These are phyloP conservation scores for Onthophagus sagittarius DNA, from an alignment of 2,888 invertebrate species.

Conservation along the genomic window DNA sequence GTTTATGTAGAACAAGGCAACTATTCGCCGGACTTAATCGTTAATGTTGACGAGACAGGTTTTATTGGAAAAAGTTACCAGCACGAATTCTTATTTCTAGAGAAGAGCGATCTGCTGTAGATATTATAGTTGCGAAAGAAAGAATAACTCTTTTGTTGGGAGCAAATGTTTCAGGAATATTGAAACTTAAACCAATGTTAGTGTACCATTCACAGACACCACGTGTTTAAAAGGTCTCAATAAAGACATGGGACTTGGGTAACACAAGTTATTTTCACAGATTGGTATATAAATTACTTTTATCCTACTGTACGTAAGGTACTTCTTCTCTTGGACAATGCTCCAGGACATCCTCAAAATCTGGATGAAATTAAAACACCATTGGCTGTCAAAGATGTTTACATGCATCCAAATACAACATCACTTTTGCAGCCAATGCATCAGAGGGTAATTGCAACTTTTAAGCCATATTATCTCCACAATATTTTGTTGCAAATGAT, in stretches of 20 bases:
- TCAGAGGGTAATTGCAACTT: no score
- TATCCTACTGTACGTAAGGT: not conserved
- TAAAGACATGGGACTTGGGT: conserved; percentile 25
- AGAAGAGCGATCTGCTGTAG: no score
- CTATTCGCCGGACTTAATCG: conserved; percentile 16
- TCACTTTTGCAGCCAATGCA: no score
- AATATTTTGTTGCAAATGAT: no score
- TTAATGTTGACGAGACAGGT: conserved; percentile 25
- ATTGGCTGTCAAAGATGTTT: not conserved
- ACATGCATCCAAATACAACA: not conserved
- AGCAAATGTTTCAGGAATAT: no score
- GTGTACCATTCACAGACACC: conserved; percentile 21
- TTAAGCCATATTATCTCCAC: no score
- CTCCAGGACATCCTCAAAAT: conserved; percentile 9
- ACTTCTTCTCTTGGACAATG: conserved; percentile 19
- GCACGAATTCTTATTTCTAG: no score
- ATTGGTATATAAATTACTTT: conserved; percentile 6
- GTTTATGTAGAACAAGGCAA: not conserved
- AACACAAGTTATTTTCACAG: no score
- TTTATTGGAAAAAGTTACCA: conserved; percentile 25
- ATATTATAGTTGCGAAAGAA: no score
- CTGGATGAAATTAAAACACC: no score
- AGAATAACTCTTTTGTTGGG: conserved; percentile 34
- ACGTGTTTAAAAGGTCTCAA: conserved; percentile 23
- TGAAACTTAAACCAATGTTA: no score